Base-by-base conservation (phyloP, 2,888 invertebrate species). In the Luperina testacea region DNA sequence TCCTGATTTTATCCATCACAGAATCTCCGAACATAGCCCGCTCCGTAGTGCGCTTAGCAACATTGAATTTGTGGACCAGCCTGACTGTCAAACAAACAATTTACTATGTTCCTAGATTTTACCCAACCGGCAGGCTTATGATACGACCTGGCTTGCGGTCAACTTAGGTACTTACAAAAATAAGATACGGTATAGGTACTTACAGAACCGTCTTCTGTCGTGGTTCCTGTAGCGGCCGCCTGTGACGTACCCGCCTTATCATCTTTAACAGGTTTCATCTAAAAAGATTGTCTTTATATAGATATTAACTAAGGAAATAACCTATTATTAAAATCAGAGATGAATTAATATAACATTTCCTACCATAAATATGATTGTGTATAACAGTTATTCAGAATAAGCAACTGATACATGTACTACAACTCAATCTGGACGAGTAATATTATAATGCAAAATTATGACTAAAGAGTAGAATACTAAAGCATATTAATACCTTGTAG, bases 241-340 rank as follows among this genome's bases (percentile, higher is more conserved):
- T 71, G 24, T 45, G 73, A 24, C 17, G 42, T 13, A 27, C 7
- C 2, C 13, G 24, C n/a, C 6, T 71, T 48, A 24, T n/a, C 57
- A 15, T 85, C 78, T 48, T 71, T 32, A 4, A 8, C 9, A 20
- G 63, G 63, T 20, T 42, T 9, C 83, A 85, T 82, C 82, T 84
- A 69, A 77, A 63, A 68, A 24, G 0, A 20, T 67, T 20, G 38
- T 72, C 4, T 80, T 32, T n/a, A 0, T 2, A 13, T 78, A 20
- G 17, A 15, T 63, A 63, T 15, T 42, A 32, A 24, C 2, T 9
- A 11, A 24, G 2, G 9, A 24, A 57, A 9, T 53, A 8, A 20
- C 8, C 20, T 70, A 27, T 8, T 27, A 27, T 5, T 51, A 15
- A 69, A 15, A 32, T 24, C 32, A 32, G 32, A n/a, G 9, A 17